phyloP scores from a whole-genome alignment of 2,113 vertebrate genomes.

The Eulacestoma nigropectus region DNA sequence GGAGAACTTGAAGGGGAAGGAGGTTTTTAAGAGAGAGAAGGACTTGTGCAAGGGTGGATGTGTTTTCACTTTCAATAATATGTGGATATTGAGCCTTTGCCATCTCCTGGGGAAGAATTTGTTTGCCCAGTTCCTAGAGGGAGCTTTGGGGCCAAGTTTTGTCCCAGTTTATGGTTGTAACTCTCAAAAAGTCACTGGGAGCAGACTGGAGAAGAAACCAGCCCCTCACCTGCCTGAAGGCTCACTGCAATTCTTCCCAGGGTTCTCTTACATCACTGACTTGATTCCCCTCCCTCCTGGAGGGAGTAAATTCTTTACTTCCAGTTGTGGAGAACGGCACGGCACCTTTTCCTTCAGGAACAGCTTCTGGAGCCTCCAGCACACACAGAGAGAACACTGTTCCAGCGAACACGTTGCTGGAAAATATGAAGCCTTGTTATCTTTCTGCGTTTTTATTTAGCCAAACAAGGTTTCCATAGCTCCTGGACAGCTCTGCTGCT shows the following conservation, averaged over 20 bases:
- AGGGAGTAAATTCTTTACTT: background rate
- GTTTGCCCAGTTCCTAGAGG: background rate
- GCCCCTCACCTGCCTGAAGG: background rate
- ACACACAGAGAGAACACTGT: background rate
- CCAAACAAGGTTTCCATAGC: slow-evolving; percentile 34
- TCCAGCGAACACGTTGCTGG: background rate
- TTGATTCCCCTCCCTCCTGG: background rate
- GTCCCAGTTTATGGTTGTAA: rapidly evolving
- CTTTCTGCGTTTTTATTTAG: background rate
- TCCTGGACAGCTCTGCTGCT: background rate
- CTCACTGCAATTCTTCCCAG: background rate
- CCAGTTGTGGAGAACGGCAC: background rate
- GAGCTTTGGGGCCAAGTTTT: background rate
- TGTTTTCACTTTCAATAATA: background rate
- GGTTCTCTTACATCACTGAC: background rate
- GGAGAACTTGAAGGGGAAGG: background rate
- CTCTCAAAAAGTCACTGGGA: background rate
- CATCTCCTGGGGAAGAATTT: background rate
- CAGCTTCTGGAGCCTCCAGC: background rate
- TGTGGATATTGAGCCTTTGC: background rate
- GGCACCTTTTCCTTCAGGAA: background rate
- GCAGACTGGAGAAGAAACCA: background rate
- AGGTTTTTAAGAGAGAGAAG: background rate
- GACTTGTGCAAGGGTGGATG: background rate
- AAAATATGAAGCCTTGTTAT: slow-evolving; percentile 31